Base-by-base conservation (phyloP, 2,888 invertebrate genomes). In the Stegophylla sp. region DNA sequence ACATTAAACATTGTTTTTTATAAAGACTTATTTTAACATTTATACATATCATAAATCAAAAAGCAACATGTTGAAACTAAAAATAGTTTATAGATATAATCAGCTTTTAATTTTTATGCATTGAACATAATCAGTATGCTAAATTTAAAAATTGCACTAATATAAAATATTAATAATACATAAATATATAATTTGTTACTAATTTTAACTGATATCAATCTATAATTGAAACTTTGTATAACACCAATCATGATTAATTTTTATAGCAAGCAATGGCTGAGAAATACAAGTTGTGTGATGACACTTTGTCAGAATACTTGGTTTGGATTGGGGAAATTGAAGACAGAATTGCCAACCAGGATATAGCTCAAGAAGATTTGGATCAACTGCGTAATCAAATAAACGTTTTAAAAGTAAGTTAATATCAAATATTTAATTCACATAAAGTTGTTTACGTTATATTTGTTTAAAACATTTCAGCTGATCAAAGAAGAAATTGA, bases 221-320 rank as follows among this genome's bases (percentile, higher is more conserved):
- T 51, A 56, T 28, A 13, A 73, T 34, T 34, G 7, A 34, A 7
- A n/a, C n/a, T n/a, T 59, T 72, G 13, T 64, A 67, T 82, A 66
- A 82, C 9, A 41, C 53, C 1, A 59, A 20, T n/a, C 53, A 28
- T 71, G 13, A 66, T 85, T 85, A 85, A 85, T 86, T 85, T 86
- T 88, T 90, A 84, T 90, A 96, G 96, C 95, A 95, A 94, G 96
- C 96, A 86, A 94, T 96, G 85, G 94, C 96, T 88, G 96, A 96
- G 87, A 95, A 95, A 88, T 96, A 95, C 90, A 93, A 93, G 86
- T 89, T 94, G 85, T 96, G 95, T 88, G 94, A 95, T 87, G 94
- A 95, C 87, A 93, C 92, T 61, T 89, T 96, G 82, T 91, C 92
- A 83, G 94, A 94, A 86, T 89, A 96, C 82, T 89, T 95, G 84